Conservation (phyloP, 2,888 invertebrate species). For the Pseudococcus jackbeardsleyi region DNA sequence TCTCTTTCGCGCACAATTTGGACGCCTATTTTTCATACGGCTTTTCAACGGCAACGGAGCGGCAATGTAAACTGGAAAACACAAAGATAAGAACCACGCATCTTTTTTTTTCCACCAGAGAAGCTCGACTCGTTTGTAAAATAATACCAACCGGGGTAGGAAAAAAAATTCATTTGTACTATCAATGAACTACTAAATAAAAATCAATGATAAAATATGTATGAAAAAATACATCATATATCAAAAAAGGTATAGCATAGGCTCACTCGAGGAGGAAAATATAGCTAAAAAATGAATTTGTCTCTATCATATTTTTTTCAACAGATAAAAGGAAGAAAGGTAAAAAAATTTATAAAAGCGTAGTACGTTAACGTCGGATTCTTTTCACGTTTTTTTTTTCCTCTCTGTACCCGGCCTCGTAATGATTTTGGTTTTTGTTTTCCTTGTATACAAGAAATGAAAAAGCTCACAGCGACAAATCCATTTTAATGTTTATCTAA, state of each 20-base stretch:
- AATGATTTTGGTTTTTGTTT: conserved; percentile 55
- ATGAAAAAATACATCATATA: conserved; percentile 54
- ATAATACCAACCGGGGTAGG: neutral
- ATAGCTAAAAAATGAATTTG: conserved; percentile 56
- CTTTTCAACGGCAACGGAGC: neutral
- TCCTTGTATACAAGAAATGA: neutral
- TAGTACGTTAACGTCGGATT: conserved; percentile 40
- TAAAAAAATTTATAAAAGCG: conserved; percentile 28
- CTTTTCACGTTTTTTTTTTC: conserved; percentile 28
- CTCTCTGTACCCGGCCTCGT: neutral
- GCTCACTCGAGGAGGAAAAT: conserved; percentile 36
- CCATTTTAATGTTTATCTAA: conserved; percentile 27
- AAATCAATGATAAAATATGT: conserved; percentile 56
- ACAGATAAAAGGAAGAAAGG: conserved; percentile 16
- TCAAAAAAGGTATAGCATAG: conserved; percentile 39
- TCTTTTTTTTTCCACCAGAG: conserved; percentile 34
- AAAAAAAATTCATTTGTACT: conserved; percentile 43
- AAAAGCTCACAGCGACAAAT: conserved; percentile 22
- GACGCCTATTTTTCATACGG: conserved; percentile 40
- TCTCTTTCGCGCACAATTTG: conserved; percentile 40
- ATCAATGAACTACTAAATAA: conserved; percentile 53
- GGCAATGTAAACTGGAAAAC: neutral
- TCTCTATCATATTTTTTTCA: conserved; percentile 52
- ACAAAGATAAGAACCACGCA: conserved; percentile 48
- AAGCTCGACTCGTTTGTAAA: conserved; percentile 3